Evolutionary conservation across 2,888 invertebrate genomes (phyloP).

Genomic region (Rotaria macrura): DNA sequence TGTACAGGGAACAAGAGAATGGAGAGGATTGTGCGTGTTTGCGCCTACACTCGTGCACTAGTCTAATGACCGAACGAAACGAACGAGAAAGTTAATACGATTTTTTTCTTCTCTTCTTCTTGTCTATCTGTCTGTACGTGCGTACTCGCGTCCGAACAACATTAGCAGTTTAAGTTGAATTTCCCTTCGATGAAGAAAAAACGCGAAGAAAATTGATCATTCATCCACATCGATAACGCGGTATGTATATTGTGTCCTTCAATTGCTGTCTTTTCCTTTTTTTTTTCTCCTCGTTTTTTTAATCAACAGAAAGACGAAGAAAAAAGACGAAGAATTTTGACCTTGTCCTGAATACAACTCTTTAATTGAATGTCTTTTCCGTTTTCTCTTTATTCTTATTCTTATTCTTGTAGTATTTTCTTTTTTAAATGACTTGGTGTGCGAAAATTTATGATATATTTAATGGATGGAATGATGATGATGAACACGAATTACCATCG

Average conservation of each 20-base stretch:
- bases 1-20: not conserved
- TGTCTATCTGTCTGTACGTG: slow-evolving; percentile 15
- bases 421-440: slow-evolving; percentile 2
- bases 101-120: not conserved
- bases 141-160: slow-evolving; percentile 7
- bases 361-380: not conserved
- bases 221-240: slow-evolving; percentile 11
- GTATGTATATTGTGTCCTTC: not conserved
- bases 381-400: not conserved
- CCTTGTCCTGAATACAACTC: not conserved
- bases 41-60: slow-evolving; percentile 8
- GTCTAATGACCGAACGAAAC: slow-evolving; percentile 8
- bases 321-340: not conserved
- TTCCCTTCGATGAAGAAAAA: not conserved
- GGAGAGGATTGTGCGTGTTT: not conserved
- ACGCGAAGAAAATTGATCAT: not conserved
- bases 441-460: slow-evolving; percentile 17
- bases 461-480: slow-evolving; percentile 9
- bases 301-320: not conserved
- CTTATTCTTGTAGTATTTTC: not conserved
- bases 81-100: not conserved
- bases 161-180: not conserved
- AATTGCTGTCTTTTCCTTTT: not conserved
- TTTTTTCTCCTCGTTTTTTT: not conserved
- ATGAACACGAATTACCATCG: not conserved